phyloP scores from a whole-genome alignment of 2,888 invertebrate genomes.

The Xestobium rufovillosum region DNA sequence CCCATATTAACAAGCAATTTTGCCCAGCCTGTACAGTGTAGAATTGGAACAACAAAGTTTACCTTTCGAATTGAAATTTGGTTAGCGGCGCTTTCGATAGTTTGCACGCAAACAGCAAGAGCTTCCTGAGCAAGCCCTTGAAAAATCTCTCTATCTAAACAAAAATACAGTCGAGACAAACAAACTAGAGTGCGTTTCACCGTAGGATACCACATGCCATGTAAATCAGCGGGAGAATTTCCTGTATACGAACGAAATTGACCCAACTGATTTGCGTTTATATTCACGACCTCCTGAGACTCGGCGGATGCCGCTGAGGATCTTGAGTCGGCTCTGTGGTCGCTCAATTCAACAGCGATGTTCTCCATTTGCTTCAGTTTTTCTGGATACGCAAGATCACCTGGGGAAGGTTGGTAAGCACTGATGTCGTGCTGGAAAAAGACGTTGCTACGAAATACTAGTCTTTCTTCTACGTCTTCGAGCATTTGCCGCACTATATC shows the following conservation, averaged over 20 bases:
- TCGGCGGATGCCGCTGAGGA: conserved; percentile 62
- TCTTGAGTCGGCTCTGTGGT: conserved; percentile 57
- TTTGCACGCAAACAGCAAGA: conserved; percentile 83
- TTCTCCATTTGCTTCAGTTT: conserved; percentile 95
- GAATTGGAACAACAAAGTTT: too few species aligned
- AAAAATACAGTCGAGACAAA: conserved; percentile 84
- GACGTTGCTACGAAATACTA: conserved; percentile 91
- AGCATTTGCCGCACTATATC: conserved; percentile 72
- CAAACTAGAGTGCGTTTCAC: conserved; percentile 92
- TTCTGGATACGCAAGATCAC: conserved; percentile 96
- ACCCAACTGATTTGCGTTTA: conserved; percentile 43
- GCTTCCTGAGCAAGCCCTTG: conserved; percentile 97
- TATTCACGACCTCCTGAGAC: conserved; percentile 65
- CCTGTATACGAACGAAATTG: conserved; percentile 45
- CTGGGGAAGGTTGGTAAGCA: conserved; percentile 80
- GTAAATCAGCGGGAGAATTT: conserved; percentile 67
- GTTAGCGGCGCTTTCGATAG: conserved; percentile 72
- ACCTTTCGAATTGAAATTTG: conserved; percentile 70
- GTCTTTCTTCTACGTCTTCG: conserved; percentile 91
- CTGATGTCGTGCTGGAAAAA: conserved; percentile 89
- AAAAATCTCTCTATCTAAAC: conserved; percentile 91
- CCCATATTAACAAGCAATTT: too few species aligned
- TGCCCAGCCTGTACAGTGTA: too few species aligned
- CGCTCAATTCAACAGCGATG: conserved; percentile 35
- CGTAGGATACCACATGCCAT: conserved; percentile 99